Conservation (phyloP, 2,113 vertebrate species). For the Ptyas mucosa region DNA sequence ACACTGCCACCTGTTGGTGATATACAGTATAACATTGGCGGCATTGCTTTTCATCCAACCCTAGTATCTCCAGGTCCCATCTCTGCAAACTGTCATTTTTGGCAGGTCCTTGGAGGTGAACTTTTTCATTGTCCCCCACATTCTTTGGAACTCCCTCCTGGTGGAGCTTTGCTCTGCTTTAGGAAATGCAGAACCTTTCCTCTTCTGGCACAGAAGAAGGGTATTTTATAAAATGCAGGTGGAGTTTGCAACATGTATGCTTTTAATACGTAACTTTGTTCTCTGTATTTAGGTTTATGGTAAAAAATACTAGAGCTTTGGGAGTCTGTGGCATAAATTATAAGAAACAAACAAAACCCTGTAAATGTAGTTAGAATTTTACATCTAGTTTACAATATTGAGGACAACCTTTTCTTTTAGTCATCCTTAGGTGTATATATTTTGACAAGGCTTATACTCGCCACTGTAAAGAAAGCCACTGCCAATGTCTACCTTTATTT, state of each 20-base stretch:
- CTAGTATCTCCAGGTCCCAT: not conserved
- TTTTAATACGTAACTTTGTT: not conserved
- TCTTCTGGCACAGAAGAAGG: not conserved
- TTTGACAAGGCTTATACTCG: not conserved
- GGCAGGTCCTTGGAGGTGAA: too few relatives aligned
- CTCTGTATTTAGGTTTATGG: not conserved
- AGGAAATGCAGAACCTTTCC: not conserved
- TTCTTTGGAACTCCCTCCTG: not conserved
- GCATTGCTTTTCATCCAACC: not conserved
- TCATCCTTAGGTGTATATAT: not conserved
- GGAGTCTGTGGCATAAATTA: not conserved
- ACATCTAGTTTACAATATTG: not conserved
- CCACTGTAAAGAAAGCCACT: not conserved
- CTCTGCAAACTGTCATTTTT: not conserved
- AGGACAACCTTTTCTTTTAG: not conserved
- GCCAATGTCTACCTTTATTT: not conserved
- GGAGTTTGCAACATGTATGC: not conserved
- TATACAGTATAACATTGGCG: too few relatives aligned
- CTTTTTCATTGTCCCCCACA: too few relatives aligned
- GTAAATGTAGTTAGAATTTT: not conserved
- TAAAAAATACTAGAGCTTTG: not conserved
- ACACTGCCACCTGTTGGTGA: too few relatives aligned
- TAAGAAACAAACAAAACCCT: not conserved
- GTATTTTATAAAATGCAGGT: not conserved
- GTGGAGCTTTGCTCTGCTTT: not conserved